Evolutionary conservation across 2,888 invertebrate genomes (phyloP).

Genomic region (Aphidius colemani): DNA sequence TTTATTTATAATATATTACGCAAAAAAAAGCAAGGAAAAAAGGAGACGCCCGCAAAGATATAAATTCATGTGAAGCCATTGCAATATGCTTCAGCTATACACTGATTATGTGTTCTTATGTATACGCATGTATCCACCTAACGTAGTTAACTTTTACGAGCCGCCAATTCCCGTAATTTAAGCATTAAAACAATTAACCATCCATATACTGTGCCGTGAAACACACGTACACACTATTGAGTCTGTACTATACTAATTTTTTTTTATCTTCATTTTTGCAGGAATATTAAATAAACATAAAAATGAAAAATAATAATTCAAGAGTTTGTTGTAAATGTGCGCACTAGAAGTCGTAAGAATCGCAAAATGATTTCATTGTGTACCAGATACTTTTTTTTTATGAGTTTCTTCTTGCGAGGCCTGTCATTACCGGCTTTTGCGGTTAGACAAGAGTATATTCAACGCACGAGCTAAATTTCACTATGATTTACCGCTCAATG

Average conservation of each 20-base stretch:
- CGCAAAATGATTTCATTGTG: constrained; percentile 55
- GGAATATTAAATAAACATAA: not conserved
- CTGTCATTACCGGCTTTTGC: constrained; percentile 55
- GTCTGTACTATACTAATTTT: not conserved
- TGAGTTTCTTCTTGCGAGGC: constrained; percentile 53
- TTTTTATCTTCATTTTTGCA: not conserved
- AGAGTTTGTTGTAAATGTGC: constrained; percentile 17
- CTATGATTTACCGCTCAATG: constrained; percentile 57
- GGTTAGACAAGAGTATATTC: constrained; percentile 33
- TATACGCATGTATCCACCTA: not conserved
- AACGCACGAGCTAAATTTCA: constrained; percentile 40
- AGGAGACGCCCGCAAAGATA: too few species aligned
- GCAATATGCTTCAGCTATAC: too few species aligned
- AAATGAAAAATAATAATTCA: not conserved
- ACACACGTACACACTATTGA: not conserved
- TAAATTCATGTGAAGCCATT: too few species aligned
- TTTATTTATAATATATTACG: not conserved
- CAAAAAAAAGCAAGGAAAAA: not conserved
- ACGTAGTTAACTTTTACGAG: not conserved
- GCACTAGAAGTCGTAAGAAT: constrained; percentile 31
- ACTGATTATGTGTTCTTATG: not conserved
- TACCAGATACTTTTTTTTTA: constrained; percentile 46
- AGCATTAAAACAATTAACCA: constrained; percentile 4
- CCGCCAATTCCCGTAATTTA: constrained; percentile 8
- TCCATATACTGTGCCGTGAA: constrained; percentile 8